Evolutionary conservation across 1,140 invertebrate genomes (phyloP).

Genomic region (Frieseomelitta varia): DNA sequence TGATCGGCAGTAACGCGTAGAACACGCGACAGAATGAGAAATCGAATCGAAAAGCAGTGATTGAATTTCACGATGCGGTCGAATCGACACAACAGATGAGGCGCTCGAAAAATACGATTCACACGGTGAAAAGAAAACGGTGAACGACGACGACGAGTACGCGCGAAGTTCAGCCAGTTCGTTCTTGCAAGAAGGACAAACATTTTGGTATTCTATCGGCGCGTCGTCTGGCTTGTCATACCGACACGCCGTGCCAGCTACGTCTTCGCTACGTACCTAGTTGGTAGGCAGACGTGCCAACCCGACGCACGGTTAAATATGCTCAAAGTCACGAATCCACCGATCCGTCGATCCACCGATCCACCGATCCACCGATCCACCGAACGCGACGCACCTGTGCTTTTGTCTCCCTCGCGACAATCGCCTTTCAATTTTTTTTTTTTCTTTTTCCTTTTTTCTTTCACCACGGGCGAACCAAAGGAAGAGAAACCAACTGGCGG

Average conservation of each 20-base stretch:
- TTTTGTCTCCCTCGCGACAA: conserved; percentile 29
- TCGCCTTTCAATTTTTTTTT: conserved; percentile 26
- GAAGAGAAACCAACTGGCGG: not conserved
- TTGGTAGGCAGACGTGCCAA: conserved; percentile 72
- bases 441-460: not conserved
- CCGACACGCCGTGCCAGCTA: conserved; percentile 65
- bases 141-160: conserved; percentile 28
- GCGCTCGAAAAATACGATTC: conserved; percentile 49
- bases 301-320: conserved; percentile 65
- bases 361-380: too few relatives aligned
- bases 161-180: conserved; percentile 1
- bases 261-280: conserved; percentile 46
- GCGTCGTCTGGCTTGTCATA: conserved; percentile 70
- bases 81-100: not conserved
- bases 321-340: conserved; percentile 56
- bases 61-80: conserved; percentile 26
- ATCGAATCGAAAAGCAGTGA: conserved; percentile 13
- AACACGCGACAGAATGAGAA: not conserved
- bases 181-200: conserved; percentile 62
- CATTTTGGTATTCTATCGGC: conserved; percentile 69
- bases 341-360: conserved; percentile 17
- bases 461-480: not conserved
- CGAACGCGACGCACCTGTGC: conserved; percentile 41
- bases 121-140: conserved; percentile 53
- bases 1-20: not conserved